phyloP scores from a whole-genome alignment of 2,113 vertebrate species.

The Onychostruthus taczanowskii region DNA sequence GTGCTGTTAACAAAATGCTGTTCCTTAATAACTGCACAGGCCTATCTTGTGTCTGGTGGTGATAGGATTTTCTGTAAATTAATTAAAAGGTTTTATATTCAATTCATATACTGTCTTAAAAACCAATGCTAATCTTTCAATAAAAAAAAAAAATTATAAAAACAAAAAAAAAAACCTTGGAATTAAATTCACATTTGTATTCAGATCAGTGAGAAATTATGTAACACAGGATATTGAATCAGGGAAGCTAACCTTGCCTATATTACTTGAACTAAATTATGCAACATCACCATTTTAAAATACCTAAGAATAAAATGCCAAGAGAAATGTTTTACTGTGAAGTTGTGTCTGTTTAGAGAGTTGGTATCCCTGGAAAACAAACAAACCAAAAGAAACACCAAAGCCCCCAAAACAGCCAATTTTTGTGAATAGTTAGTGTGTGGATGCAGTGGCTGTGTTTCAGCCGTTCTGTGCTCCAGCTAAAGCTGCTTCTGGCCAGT shows the following conservation, averaged over 20 bases:
- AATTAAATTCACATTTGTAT: not conserved
- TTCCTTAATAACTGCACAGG: not conserved
- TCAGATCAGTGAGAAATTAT: not conserved
- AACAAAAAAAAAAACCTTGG: not conserved
- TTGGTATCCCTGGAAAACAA: not conserved
- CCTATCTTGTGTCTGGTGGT: not conserved
- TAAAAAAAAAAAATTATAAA: not conserved
- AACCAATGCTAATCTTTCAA: not conserved
- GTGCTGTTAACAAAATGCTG: not conserved
- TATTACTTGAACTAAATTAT: not conserved
- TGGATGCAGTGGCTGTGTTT: not conserved
- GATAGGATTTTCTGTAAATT: not conserved
- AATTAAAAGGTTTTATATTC: not conserved
- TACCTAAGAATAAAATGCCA: not conserved
- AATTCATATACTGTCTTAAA: not conserved
- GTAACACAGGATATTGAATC: not conserved
- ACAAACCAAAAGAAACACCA: not conserved
- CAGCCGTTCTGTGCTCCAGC: not conserved
- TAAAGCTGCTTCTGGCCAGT: not conserved
- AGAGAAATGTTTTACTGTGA: not conserved
- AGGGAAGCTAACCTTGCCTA: not conserved
- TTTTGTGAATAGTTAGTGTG: not conserved
- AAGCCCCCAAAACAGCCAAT: fast-evolving
- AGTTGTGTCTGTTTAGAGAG: not conserved
- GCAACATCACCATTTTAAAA: not conserved